Evolutionary conservation across 2,888 invertebrate genomes (phyloP).

Genomic region (Synergus itoensis): DNA sequence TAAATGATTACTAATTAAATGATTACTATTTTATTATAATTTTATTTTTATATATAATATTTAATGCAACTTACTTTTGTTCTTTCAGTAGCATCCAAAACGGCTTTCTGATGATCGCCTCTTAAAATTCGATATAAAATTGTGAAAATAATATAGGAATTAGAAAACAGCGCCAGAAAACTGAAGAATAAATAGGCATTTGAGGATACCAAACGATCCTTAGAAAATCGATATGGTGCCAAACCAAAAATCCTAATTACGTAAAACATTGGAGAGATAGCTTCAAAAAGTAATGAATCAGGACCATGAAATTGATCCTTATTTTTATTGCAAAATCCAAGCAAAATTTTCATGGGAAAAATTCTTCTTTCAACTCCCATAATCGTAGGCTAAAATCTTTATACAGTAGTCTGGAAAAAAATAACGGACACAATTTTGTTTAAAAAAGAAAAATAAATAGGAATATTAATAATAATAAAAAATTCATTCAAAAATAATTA

Average conservation of each 20-base stretch:
- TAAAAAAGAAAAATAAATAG: neutral
- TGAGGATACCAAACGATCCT: slow-evolving; percentile 63
- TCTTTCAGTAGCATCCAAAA: slow-evolving; percentile 15
- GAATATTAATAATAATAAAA: neutral
- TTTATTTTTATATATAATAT: neutral
- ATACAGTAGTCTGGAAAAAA: too few relatives aligned
- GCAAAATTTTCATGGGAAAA: slow-evolving; percentile 12
- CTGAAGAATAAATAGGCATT: slow-evolving; percentile 53
- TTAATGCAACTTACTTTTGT: neutral
- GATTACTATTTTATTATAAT: too few relatives aligned
- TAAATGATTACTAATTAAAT: neutral
- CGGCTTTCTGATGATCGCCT: neutral
- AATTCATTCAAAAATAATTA: too few relatives aligned
- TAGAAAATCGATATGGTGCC: slow-evolving; percentile 68
- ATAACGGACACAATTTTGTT: too few relatives aligned
- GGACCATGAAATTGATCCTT: slow-evolving; percentile 56
- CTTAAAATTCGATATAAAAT: slow-evolving; percentile 42
- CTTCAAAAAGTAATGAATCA: slow-evolving; percentile 67
- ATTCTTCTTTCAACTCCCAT: neutral
- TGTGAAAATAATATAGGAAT: slow-evolving; percentile 57
- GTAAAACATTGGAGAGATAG: slow-evolving; percentile 67
- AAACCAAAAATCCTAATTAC: slow-evolving; percentile 68
- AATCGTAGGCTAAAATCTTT: neutral
- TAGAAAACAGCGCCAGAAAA: slow-evolving; percentile 49
- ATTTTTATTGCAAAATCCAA: neutral